These are phyloP conservation scores for Mycteria americana DNA, from an alignment of 2,797 vertebrate species.

Conservation along the genomic window DNA sequence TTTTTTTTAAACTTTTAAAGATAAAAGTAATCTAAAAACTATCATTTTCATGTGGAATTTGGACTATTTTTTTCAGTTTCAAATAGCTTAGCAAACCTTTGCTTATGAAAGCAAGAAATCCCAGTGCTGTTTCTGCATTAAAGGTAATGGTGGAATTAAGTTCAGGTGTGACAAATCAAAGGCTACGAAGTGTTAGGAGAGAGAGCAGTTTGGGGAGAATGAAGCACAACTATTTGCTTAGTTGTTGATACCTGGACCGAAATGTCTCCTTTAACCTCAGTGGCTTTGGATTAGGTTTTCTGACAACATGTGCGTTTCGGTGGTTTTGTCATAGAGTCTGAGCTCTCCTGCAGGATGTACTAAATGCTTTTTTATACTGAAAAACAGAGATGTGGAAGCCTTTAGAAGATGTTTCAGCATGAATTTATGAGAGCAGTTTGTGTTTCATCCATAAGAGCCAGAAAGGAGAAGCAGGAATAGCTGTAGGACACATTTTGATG, in stretches of 20 bases:
- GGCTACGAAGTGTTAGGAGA: neutral
- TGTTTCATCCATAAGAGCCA: neutral
- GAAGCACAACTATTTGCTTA: neutral
- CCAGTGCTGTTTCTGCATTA: neutral
- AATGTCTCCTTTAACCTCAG: neutral
- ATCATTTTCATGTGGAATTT: neutral
- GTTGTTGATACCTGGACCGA: neutral
- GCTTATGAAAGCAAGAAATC: neutral
- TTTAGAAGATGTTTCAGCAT: neutral
- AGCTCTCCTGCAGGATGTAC: neutral
- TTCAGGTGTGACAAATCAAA: neutral
- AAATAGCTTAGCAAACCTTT: neutral
- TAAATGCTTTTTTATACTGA: neutral
- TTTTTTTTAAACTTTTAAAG: neutral
- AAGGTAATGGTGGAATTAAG: neutral
- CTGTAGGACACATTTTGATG: neutral
- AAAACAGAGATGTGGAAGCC: neutral
- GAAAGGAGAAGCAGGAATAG: neutral
- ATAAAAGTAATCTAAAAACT: neutral
- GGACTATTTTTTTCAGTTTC: neutral
- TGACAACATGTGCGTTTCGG: fast-evolving
- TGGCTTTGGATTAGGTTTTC: neutral
- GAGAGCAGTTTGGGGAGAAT: neutral
- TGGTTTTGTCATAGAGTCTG: neutral
- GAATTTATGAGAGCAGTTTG: neutral